Percentiles rank a stretch among this genome's conserved stretches.
phyloP scores from a whole-genome alignment of 37 sponge, comb jelly and placozoan genomes.

The Chondrosia reniformis region DNA sequence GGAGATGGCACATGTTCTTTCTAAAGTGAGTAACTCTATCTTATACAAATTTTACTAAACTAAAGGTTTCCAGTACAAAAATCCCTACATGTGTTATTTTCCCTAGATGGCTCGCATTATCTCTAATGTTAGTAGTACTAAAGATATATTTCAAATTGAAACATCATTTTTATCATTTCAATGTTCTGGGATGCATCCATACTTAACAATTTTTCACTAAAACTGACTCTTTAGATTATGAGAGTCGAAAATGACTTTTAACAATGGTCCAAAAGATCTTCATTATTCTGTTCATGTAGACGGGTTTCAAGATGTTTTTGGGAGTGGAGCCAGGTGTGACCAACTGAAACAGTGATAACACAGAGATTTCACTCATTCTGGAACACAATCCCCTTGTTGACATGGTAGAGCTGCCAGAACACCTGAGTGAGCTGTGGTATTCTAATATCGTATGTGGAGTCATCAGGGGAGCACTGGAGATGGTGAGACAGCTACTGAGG shows the following conservation, averaged over 20 bases:
- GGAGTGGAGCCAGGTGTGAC: constrained; percentile 80
- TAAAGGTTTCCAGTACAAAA: too few species aligned
- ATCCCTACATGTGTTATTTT: too few species aligned
- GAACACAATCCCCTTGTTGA: constrained; percentile 95
- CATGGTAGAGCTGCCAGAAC: constrained; percentile 92
- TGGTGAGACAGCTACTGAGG: constrained; percentile 44
- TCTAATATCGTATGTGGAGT: constrained; percentile 96
- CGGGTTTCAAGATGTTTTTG: constrained; percentile 91
- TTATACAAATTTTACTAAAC: too few species aligned
- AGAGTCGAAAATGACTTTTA: too few species aligned
- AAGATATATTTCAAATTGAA: too few species aligned
- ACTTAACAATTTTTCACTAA: too few species aligned
- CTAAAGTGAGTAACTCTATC: constrained; percentile 79
- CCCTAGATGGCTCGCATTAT: too few species aligned
- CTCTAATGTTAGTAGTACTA: too few species aligned
- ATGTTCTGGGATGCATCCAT: too few species aligned
- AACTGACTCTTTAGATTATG: too few species aligned
- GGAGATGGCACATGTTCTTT: constrained; percentile 87
- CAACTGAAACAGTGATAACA: constrained; percentile 79
- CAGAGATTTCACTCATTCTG: constrained; percentile 85
- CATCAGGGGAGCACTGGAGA: constrained; percentile 90
- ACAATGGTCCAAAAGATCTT: too few species aligned
- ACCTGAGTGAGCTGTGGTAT: constrained; percentile 72
- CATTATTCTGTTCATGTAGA: constrained; percentile 32
- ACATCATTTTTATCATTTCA: too few species aligned